Conservation (phyloP, 2,888 invertebrate species). For the Stenchaetothrips biformis region DNA sequence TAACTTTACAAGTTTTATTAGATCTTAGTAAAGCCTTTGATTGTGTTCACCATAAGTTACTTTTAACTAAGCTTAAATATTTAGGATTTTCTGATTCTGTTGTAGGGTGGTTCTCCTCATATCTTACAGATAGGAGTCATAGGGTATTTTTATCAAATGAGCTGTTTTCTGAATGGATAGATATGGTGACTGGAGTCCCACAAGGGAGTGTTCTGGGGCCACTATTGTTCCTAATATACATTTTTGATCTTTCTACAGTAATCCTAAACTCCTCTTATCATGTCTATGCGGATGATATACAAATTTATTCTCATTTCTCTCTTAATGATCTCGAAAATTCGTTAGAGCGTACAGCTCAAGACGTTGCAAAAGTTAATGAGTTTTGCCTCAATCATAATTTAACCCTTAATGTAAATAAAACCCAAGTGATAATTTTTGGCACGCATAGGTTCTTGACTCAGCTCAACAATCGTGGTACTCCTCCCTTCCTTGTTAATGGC, state of each 20-base stretch:
- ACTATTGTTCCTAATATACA: background rate
- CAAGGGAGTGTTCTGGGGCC: background rate
- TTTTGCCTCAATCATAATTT: background rate
- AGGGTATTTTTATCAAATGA: background rate
- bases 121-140: background rate
- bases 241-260: background rate
- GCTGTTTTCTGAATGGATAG: background rate
- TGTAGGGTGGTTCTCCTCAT: background rate
- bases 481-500: background rate
- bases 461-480: too few species aligned
- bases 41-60: too few species aligned
- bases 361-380: background rate
- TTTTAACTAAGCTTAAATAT: background rate
- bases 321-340: background rate
- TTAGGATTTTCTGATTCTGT: background rate
- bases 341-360: background rate
- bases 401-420: background rate
- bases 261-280: background rate
- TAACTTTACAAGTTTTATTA: background rate
- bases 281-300: background rate
- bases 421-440: background rate
- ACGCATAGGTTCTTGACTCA: background rate
- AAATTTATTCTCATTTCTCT: background rate
- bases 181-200: background rate
- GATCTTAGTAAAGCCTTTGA: background rate